phyloP scores from a whole-genome alignment of 2,113 vertebrate species.

The Albula glossodonta region DNA sequence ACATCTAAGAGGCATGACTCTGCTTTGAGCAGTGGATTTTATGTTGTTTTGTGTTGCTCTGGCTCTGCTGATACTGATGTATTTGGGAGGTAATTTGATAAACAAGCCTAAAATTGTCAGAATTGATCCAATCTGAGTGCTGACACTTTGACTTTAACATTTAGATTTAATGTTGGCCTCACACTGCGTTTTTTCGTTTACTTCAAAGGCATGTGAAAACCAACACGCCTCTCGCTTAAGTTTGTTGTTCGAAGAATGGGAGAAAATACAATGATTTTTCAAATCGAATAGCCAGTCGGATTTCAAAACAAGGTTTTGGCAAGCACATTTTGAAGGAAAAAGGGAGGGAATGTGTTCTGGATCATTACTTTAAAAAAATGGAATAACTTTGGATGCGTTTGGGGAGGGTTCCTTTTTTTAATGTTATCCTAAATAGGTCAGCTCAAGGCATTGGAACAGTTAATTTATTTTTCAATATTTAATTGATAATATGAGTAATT shows the following conservation, averaged over 20 bases:
- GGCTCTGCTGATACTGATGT: not conserved
- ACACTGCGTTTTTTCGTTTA: not conserved
- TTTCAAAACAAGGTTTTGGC: no score
- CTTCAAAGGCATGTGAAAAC: not conserved
- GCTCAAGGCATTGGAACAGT: no score
- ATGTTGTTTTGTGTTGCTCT: not conserved
- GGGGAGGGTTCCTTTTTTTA: no score
- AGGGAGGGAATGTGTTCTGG: no score
- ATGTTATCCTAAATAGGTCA: no score
- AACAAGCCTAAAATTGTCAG: not conserved
- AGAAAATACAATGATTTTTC: no score
- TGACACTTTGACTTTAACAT: not conserved
- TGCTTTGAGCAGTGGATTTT: conserved; percentile 12
- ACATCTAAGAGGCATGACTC: not conserved
- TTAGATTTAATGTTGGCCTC: not conserved
- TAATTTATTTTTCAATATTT: no score
- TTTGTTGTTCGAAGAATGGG: not conserved
- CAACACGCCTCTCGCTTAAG: not conserved
- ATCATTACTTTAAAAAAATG: no score
- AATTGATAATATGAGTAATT: no score
- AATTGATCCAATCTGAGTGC: not conserved
- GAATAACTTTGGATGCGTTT: no score
- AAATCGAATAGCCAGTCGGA: no score
- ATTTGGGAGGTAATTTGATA: conserved; percentile 15
- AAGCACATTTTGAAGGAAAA: no score